Evolutionary conservation across 2,797 vertebrate species (phyloP).

Genomic region (Tamandua tetradactyla): DNA sequence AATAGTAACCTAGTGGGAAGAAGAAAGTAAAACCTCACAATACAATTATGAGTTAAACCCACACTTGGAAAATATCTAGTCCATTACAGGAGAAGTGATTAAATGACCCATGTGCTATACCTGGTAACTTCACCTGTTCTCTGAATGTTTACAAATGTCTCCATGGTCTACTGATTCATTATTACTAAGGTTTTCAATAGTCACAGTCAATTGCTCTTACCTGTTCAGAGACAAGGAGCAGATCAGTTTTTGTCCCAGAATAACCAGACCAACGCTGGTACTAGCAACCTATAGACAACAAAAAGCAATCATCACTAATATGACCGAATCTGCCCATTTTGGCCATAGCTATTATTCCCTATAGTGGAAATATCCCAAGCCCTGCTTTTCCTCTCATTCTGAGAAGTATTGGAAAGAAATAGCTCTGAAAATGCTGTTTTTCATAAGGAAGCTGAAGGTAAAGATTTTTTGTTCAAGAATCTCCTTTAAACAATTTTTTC

Average conservation of each 20-base stretch:
- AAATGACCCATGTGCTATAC: background rate
- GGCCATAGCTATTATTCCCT: background rate
- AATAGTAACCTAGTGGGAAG: background rate
- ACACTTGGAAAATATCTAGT: background rate
- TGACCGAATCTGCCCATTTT: background rate
- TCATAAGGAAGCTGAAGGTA: background rate
- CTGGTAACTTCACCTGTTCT: background rate
- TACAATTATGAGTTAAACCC: background rate
- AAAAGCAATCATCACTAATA: slow-evolving; percentile 45
- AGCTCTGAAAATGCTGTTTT: background rate
- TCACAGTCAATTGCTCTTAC: slow-evolving; percentile 74
- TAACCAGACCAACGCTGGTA: slow-evolving; percentile 80
- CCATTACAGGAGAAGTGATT: background rate
- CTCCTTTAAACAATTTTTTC: background rate
- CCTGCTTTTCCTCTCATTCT: background rate
- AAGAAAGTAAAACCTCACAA: background rate
- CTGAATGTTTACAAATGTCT: background rate
- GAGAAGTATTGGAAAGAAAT: background rate
- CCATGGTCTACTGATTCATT: background rate
- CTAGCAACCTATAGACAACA: slow-evolving; percentile 81
- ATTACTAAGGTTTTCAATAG: background rate
- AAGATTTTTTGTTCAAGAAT: background rate
- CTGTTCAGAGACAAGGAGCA: slow-evolving; percentile 85
- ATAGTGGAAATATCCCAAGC: background rate
- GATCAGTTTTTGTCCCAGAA: slow-evolving; percentile 84